phyloP scores from a whole-genome alignment of 2,113 vertebrate species.

The Trematocara zebra region DNA sequence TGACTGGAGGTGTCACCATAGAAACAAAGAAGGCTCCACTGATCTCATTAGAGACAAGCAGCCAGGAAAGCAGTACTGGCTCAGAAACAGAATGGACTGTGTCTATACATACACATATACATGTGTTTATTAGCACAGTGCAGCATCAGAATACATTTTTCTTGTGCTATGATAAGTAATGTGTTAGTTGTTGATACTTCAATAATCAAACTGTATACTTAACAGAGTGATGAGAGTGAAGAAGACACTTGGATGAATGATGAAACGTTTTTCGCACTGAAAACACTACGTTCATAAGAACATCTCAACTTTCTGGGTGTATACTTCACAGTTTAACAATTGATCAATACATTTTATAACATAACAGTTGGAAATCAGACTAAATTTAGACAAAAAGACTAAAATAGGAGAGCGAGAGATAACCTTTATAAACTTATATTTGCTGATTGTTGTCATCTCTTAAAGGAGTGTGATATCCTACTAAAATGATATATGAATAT shows the following conservation, averaged over 20 bases:
- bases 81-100: background rate
- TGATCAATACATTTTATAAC: background rate
- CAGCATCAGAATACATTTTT: background rate
- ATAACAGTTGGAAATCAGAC: background rate
- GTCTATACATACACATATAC: background rate
- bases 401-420: background rate
- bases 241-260: background rate
- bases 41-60: conserved; percentile 57
- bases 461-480: background rate
- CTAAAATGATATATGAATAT: background rate
- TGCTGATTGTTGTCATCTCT: background rate
- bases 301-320: background rate
- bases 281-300: background rate
- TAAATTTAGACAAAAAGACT: background rate
- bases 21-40: conserved; percentile 69
- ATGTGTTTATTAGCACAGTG: background rate
- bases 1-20: conserved; percentile 70
- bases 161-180: background rate
- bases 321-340: background rate
- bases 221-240: background rate
- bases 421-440: background rate
- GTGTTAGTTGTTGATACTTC: background rate
- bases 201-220: background rate
- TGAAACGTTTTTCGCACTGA: background rate
- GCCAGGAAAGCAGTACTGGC: conserved; percentile 4